Conservation (phyloP, 2,888 invertebrate genomes). For the Encarsia formosa region DNA sequence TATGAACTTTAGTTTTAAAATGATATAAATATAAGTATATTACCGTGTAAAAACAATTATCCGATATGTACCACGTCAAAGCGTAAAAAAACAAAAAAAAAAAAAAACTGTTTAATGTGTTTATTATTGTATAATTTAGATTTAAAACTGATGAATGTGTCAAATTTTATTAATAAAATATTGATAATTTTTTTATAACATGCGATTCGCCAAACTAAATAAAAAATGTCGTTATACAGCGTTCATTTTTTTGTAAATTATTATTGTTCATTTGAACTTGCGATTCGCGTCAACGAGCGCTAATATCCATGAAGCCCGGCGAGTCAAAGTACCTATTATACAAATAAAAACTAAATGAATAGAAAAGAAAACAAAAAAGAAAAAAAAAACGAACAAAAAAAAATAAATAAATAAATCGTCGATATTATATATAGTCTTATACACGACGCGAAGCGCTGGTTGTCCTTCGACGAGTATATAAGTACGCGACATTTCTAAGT, state of each 20-base stretch:
- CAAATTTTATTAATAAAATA: background rate
- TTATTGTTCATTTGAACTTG: no score
- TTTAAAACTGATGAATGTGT: background rate
- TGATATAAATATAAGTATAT: no score
- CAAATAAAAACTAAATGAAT: background rate
- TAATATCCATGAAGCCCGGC: background rate
- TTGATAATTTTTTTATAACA: background rate
- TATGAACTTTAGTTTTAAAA: no score
- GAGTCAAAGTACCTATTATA: conserved; percentile 5
- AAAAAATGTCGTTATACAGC: background rate
- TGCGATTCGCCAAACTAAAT: background rate
- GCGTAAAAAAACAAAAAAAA: no score
- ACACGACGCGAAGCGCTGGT: conserved; percentile 13
- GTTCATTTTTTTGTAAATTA: no score
- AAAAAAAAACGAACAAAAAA: background rate
- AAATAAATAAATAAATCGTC: background rate
- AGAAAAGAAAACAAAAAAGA: background rate
- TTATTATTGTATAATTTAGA: background rate
- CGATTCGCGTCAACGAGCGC: background rate
- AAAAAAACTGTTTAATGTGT: background rate
- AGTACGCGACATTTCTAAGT: conserved; percentile 1
- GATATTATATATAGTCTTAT: conserved; percentile 4
- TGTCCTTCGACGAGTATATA: conserved; percentile 16
- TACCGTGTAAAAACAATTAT: no score
- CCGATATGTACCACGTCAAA: no score